Evolutionary conservation across 2,888 invertebrate species (phyloP).

Genomic region (Megalurothrips usitatus): DNA sequence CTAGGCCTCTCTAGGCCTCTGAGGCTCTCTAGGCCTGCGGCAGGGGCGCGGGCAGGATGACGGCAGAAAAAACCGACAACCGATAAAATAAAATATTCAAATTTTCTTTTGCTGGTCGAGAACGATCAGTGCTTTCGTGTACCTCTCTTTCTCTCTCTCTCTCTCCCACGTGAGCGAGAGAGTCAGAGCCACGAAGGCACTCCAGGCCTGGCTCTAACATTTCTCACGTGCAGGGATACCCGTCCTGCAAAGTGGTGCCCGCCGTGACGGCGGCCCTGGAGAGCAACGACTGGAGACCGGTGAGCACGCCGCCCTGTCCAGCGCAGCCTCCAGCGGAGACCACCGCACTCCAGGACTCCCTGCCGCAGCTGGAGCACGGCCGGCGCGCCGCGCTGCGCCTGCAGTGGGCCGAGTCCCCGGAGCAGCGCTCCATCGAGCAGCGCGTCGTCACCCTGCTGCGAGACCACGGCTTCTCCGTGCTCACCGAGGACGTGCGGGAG

Average conservation of each 20-base stretch:
- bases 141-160: too few relatives aligned
- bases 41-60: too few relatives aligned
- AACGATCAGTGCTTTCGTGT: too few relatives aligned
- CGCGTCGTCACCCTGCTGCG: constrained; percentile 6
- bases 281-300: constrained; percentile 10
- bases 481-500: neutral
- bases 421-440: constrained; percentile 5
- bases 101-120: too few relatives aligned
- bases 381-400: neutral
- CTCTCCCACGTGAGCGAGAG: too few relatives aligned
- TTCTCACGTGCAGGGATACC: neutral
- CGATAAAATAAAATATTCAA: too few relatives aligned
- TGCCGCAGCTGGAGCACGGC: neutral
- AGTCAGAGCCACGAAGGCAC: too few relatives aligned
- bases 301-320: neutral
- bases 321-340: neutral
- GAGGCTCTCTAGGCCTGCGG: too few relatives aligned
- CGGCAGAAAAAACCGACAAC: too few relatives aligned
- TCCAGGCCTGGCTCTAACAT: too few relatives aligned
- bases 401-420: neutral
- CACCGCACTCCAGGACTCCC: neutral
- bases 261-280: neutral
- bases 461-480: neutral
- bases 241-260: neutral
- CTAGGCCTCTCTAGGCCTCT: too few relatives aligned